Base-by-base conservation (phyloP, 2,113 vertebrate species). In the Psittacara wagleri region DNA sequence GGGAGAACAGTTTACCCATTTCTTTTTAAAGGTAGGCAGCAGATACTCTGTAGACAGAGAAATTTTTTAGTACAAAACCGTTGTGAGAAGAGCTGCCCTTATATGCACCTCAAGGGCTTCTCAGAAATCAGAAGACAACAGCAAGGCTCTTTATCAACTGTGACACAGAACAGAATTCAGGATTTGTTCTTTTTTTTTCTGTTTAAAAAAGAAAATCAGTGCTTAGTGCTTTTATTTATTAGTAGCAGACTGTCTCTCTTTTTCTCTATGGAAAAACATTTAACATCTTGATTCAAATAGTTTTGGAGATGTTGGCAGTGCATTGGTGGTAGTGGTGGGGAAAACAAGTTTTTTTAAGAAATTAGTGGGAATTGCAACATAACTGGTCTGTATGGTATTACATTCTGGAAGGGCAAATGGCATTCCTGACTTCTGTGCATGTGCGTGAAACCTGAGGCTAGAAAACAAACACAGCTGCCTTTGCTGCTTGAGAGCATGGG, bases 221-320 rank as follows among this genome's bases (percentile, higher is more conserved):
- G 33, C 84, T 93, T 48, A 52, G 41, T 77, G 17, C 49, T 93
- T 95, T 90, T 68, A 51, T 90, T 81, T 89, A 82, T 13, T 75
- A 29, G 14, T 44, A 54, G 39, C 17, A 88, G 14, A 54, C 18
- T 27, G 9, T 46, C 33, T 13, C 4, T 46, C 69, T 95, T 88
- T 83, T 8, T 5, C 28, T 81, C 54, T 46, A 23, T 49, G 37
- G 66, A 59, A 66, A 27, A 59, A 41, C 83, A 29, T 59, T 59
- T 35, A 86, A 10, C 23, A 18, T 29, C 15, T 77, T 75, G 55
- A 41, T 48, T 46, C 44, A 73, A 79, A 78, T 24, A 24, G 13
- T 77, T 82, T 68, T 73, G 83, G 51, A 52, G 70, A 33, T 14
- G 37, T 8, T 92, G 41, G 5, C 37, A 66, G 35, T 31, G 46